Percentiles rank a stretch among this genome's conserved stretches.
Evolutionary conservation across 2,888 invertebrate genomes (phyloP).

Genomic region (Cataglyphis altisquamis): DNA sequence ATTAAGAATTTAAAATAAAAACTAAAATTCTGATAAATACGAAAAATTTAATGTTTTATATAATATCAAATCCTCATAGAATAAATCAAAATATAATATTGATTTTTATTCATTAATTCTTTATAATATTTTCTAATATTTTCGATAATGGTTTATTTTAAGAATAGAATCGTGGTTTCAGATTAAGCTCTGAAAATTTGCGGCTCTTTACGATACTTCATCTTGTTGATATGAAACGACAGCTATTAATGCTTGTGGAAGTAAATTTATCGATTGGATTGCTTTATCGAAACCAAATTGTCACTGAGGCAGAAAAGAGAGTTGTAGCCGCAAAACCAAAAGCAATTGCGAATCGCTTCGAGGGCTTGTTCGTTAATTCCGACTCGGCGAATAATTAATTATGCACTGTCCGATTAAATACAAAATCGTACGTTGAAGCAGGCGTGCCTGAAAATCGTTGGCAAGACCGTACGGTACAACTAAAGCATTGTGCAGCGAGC

Average conservation of each 20-base stretch:
- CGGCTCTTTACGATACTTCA: no score
- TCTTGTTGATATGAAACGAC: neutral
- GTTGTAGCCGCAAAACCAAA: slow-evolving; percentile 12
- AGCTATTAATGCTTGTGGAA: neutral
- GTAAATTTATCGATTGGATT: neutral
- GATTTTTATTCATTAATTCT: neutral
- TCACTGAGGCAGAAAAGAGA: neutral
- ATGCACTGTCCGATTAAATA: slow-evolving; percentile 46
- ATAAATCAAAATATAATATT: slow-evolving; percentile 24
- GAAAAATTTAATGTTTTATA: slow-evolving; percentile 25
- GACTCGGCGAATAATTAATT: slow-evolving; percentile 57
- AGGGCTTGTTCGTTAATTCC: slow-evolving; percentile 50
- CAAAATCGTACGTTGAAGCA: slow-evolving; percentile 47
- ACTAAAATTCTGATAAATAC: slow-evolving; percentile 20
- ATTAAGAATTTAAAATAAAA: slow-evolving; percentile 1
- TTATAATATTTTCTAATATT: slow-evolving; percentile 16
- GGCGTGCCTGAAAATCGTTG: slow-evolving; percentile 41
- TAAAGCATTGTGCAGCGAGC: slow-evolving; percentile 36
- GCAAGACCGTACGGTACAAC: slow-evolving; percentile 37
- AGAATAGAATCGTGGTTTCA: slow-evolving; percentile 12
- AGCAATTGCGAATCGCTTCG: slow-evolving; percentile 46
- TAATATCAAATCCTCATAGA: slow-evolving; percentile 4
- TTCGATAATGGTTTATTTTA: slow-evolving; percentile 15
- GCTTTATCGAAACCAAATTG: neutral
- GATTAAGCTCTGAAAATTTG: slow-evolving; percentile 10